Base-by-base conservation (phyloP, 2,113 vertebrate species). In the Sinocyclocheilus grahami region DNA sequence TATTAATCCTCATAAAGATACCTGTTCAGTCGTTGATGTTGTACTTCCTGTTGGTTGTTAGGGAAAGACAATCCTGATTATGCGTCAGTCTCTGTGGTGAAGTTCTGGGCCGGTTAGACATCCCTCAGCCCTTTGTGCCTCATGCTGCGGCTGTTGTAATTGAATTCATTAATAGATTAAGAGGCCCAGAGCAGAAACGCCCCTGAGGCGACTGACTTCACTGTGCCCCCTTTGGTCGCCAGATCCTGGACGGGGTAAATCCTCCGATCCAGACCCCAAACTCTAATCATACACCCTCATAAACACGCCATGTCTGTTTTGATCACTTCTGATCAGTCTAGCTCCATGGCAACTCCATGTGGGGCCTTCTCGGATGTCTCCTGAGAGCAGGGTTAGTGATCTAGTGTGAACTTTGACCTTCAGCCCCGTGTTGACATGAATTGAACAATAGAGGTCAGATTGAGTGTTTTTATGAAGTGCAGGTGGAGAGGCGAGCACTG, bases 111-210 rank as follows among this genome's bases (percentile, higher is more conserved):
- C 42, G 48, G 48, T 74, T 82, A 67, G 77, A 77, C 78, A 77
- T 88, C 85, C 46, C 24, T 30, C 69, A 74, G 76, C 77, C 71
- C 67, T 82, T 85, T 74, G 65, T 83, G 85, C 82, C 82, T 74
- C 78, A 74, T 60, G 63, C 83, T 78, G 53, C 1, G 27, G 20
- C 55, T 74, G 53, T 48, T 85, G 67, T 88, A 88, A 88, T 90
- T 90, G 75, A 90, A 88, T 90, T 90, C 89, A 90, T 88, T 83
- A 88, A 87, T 86, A 85, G 87, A 87, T 90, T 88, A 90, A 83
- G 82, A 58, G 85, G 71, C 71, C 85, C 9, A 5, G 60, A 55
- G 76, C 76, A 89, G 51, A 75, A 71, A 82, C 65, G 62, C 85
- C 86, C 74, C 77, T 24, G 72, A 78, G 87, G 85, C 63, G 63